Percentiles rank a stretch among this genome's conserved stretches.
phyloP scores from a whole-genome alignment of 2,113 vertebrate species.

The Mungos mungo region DNA sequence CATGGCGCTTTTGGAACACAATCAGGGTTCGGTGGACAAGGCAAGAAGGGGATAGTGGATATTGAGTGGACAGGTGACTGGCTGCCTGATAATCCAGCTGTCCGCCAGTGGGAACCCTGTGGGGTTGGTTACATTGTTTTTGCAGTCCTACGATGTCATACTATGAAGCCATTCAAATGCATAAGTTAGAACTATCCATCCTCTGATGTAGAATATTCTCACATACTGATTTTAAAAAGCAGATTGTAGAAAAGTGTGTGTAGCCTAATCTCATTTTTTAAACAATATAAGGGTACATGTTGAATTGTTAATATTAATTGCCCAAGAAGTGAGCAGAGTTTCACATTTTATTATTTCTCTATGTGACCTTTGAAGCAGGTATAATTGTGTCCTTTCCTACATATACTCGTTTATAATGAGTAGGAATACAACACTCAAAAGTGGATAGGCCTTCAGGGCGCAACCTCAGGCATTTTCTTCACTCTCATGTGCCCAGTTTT shows the following conservation, averaged over 20 bases:
- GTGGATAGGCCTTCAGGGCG: background rate
- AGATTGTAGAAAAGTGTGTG: background rate
- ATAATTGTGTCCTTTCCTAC: background rate
- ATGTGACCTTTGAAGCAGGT: conserved; percentile 21
- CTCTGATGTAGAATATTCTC: background rate
- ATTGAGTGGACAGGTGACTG: background rate
- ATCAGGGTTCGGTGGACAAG: background rate
- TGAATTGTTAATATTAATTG: background rate
- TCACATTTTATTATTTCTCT: background rate
- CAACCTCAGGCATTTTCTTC: background rate
- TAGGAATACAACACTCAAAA: background rate
- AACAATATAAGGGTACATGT: background rate
- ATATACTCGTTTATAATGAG: background rate
- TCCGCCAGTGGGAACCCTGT: background rate
- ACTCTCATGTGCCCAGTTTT: background rate
- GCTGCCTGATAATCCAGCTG: background rate
- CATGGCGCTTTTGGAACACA: background rate
- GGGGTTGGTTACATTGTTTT: background rate
- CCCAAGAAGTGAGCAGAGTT: background rate
- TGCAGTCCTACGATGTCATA: background rate
- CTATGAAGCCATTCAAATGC: background rate
- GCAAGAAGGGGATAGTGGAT: background rate
- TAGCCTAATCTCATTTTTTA: background rate
- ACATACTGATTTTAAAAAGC: background rate
- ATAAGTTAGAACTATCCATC: background rate